Evolutionary conservation across 2,888 invertebrate species (phyloP).

Genomic region (Drosophila subsilvestris): DNA sequence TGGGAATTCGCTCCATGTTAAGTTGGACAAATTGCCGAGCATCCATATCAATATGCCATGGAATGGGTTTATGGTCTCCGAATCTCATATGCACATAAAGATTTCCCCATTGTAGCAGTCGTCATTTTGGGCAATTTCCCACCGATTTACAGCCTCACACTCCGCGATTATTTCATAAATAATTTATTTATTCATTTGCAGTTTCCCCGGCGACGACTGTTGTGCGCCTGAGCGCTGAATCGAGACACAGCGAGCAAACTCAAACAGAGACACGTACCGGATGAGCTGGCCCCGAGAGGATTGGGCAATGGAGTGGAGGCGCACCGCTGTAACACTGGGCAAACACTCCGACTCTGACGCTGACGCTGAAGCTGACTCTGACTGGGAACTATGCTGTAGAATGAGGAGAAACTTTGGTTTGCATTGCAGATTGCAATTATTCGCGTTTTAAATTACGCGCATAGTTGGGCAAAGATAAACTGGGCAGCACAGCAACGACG

Average conservation of each 20-base stretch:
- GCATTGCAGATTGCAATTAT: conserved; percentile 73
- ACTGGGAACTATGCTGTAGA: not conserved
- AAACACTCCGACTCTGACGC: no score
- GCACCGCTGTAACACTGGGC: conserved; percentile 5
- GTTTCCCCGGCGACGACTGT: conserved; percentile 42
- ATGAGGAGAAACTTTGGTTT: conserved; percentile 53
- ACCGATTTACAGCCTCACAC: conserved; percentile 42
- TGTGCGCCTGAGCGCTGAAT: conserved; percentile 37
- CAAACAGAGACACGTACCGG: conserved; percentile 31
- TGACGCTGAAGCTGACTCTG: conserved; percentile 17
- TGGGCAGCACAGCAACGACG: conserved; percentile 15
- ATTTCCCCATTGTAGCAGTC: conserved; percentile 11
- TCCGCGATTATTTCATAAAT: conserved; percentile 51
- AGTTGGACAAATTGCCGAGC: conserved; percentile 16
- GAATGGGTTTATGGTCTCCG: conserved; percentile 24
- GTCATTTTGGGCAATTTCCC: conserved; percentile 31
- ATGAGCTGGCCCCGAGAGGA: conserved; percentile 7
- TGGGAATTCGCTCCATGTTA: conserved; percentile 2
- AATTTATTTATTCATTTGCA: conserved; percentile 69
- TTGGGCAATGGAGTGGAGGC: conserved; percentile 26
- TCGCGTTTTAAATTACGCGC: conserved; percentile 49
- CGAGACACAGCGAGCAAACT: conserved; percentile 17
- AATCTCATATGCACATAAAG: conserved; percentile 22
- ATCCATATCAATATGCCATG: conserved; percentile 34
- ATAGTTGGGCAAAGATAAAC: conserved; percentile 27